Conservation (phyloP, 2,888 invertebrate genomes). For the Drosophila atripex region DNA sequence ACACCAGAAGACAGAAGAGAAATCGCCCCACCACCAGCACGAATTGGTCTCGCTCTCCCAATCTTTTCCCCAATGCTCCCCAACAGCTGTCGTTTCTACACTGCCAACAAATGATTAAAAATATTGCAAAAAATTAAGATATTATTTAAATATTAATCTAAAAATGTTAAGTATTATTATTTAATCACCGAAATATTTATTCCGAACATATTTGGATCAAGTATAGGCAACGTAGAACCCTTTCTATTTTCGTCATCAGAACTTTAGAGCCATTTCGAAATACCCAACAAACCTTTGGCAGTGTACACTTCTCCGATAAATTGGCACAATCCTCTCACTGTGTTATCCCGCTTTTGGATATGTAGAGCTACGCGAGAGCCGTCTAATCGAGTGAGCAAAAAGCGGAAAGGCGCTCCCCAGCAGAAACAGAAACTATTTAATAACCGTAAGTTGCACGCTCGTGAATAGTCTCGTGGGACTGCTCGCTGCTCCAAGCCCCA, state of each 20-base stretch:
- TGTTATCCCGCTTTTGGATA: conserved; percentile 22
- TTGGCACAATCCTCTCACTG: conserved; percentile 12
- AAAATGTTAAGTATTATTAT: no score
- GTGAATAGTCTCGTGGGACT: conserved; percentile 55
- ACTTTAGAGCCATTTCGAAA: no score
- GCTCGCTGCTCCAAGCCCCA: conserved; percentile 7
- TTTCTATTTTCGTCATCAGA: no score
- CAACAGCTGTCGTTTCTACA: conserved; percentile 26
- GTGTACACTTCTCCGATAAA: conserved; percentile 19
- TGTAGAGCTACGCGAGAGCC: conserved; percentile 1
- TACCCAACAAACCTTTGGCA: background rate
- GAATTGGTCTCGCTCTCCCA: conserved; percentile 12
- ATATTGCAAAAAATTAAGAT: background rate
- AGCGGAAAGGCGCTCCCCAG: conserved; percentile 3
- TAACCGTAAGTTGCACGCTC: conserved; percentile 58
- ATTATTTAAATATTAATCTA: no score
- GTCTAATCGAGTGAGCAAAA: conserved; percentile 20
- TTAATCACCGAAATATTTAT: no score
- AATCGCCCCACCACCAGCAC: background rate
- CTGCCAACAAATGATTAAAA: background rate
- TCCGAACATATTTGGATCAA: no score
- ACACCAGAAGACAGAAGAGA: conserved; percentile 22
- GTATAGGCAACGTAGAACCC: no score
- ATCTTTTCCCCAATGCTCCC: conserved; percentile 13
- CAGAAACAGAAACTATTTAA: conserved; percentile 60